Base-by-base conservation (phyloP, 1,140 invertebrate genomes). In the Lordiphosa mommai region DNA sequence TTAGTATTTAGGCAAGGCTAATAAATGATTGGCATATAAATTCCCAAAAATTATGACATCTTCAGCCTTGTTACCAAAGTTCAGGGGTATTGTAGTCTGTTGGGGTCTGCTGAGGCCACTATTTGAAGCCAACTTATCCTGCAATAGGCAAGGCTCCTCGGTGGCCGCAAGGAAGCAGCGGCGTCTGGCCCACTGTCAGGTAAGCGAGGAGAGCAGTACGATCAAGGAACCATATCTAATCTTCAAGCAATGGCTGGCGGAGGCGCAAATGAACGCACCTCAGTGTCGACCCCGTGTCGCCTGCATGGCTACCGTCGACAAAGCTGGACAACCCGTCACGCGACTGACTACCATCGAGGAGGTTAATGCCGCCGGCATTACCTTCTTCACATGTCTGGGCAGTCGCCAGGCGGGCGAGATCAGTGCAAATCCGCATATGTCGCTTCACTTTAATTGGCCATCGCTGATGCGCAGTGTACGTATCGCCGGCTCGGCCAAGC, bases 391-490 rank as follows among this genome's bases (percentile, higher is more conserved):
- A 12, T 95, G 96, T 88, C 93, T 95, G 79, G 92, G 90, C 3
- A 96, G 95, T 67, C 91, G 94, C 33, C 96, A 96, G 89, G 94
- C 92, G 7, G 89, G 88, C 61, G 95, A 96, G 89, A 89, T 96
- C 76, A 93, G 93, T 72, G 88, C 88, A 87, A 98, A 98, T 90
- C 95, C 96, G 23, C 92, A 93, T 82, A 96, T 94, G 40, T 94
- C 96, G 12, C 88, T 97, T 40, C 94, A 95, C 50, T 97, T 98
- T 86, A 97, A 96, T 80, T 98, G 97, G 97, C 94, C 95, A 76
- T 88, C 92, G 12, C 89, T 96, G 4, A 92, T 92, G 65, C 92
- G 95, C 90, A 94, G 94, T 46, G 94, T 98, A 30, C 91, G 97
- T 49, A 94, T 99, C 61, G 96, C 98, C 90, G 97, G 97, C 2